Evolutionary conservation across 2,888 invertebrate species (phyloP), one percentile per base, ranked within the genome.

Genomic region (Opisthograptis luteolata): DNA sequence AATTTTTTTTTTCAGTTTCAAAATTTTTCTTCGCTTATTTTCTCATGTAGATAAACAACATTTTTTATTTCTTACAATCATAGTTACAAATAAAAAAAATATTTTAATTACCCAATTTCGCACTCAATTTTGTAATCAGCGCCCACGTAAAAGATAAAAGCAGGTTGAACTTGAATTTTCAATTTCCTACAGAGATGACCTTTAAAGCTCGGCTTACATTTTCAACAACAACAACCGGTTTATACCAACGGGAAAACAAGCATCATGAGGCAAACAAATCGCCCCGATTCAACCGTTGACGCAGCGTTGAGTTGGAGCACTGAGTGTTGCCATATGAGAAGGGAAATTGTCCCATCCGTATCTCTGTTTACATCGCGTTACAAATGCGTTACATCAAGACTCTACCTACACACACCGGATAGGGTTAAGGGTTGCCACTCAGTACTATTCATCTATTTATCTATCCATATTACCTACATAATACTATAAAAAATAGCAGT

Each of bases 371-470:
- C 83, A 87, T 88, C 87, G 62, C 64, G 80, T 85, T 84, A 89
- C 89, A 88, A 88, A 89, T 89, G 87, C 77, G 83, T 77, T 79
- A 84, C 87, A 84, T 89, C 87, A 87, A 76, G 80, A 75, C 79
- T n/a, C n/a, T 39, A 31, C 37, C 40, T 50, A 39, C 40, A 34
- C 43, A 39, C 73, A 73, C 41, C 20, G 6, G 24, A 31, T 27
- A 37, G 52, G 41, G 42, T 46, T 42, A 9, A 58, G 48, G 51
- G 47, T 28, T 55, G 43, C 3, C 41, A 42, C 25, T 1, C 6
- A 25, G 37, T 17, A 10, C 1, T 6, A 20, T 1, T 20, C 20
- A 7, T 20, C 5, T 3, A 24, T n/a, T 24, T 6, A 3, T 24
- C 2, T 6, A 24, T 8, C 2, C 5, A 24, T n/a, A 24, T n/a